phyloP scores from a whole-genome alignment of 2,888 invertebrate genomes.

The Xestia sexstrigata region DNA sequence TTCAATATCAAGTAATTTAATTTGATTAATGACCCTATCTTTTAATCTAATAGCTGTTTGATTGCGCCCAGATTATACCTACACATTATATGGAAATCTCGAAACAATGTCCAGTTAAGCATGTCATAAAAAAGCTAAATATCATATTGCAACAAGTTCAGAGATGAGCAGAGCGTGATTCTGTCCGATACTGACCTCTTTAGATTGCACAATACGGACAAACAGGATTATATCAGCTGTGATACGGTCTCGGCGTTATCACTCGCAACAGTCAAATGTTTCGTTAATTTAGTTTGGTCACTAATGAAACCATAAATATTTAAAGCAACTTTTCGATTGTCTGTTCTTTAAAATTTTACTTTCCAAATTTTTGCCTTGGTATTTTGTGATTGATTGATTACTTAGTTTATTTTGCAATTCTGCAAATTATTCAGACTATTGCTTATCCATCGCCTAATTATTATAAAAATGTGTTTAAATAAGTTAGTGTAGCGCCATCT shows the following conservation, averaged over 20 bases:
- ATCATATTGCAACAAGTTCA: conserved; percentile 7
- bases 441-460: neutral
- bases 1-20: conserved; percentile 7
- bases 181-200: conserved; percentile 51
- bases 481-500: conserved; percentile 56
- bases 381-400: neutral
- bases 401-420: conserved; percentile 28
- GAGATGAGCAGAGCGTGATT: neutral
- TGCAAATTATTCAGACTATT: conserved; percentile 1
- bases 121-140: conserved; percentile 17
- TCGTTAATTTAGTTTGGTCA: conserved; percentile 26
- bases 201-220: conserved; percentile 50
- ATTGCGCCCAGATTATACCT: conserved; percentile 16
- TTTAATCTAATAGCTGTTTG: conserved; percentile 19
- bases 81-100: neutral
- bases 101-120: conserved; percentile 1
- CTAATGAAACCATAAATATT: conserved; percentile 17
- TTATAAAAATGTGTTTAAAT: neutral
- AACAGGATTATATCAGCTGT: conserved; percentile 24
- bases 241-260: conserved; percentile 34
- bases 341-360: neutral
- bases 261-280: conserved; percentile 20
- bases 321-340: neutral
- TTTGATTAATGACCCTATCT: too few species aligned
- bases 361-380: neutral